These are phyloP conservation scores for Spodoptera exigua DNA, from an alignment of 2,888 invertebrate species.

Conservation along the genomic window DNA sequence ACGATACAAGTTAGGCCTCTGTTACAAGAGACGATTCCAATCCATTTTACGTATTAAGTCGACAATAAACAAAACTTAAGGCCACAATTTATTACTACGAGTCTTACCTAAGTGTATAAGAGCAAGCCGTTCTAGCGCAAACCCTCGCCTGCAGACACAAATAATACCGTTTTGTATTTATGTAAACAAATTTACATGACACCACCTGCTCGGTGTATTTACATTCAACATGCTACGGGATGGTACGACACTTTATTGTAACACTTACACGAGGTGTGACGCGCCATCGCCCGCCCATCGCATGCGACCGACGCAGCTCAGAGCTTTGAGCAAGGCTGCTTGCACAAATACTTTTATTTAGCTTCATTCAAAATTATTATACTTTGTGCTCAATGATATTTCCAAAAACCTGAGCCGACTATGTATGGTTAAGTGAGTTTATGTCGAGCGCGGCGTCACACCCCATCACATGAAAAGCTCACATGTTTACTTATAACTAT, in stretches of 20 bases:
- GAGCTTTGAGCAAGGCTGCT: constrained; percentile 7
- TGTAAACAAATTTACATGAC: constrained; percentile 67
- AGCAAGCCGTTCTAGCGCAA: constrained; percentile 74
- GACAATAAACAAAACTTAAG: constrained; percentile 79
- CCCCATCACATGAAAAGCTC: constrained; percentile 64
- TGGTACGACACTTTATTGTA: constrained; percentile 47
- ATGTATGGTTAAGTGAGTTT: neutral
- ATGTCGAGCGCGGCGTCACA: constrained; percentile 54
- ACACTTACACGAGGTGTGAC: constrained; percentile 54
- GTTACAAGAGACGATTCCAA: constrained; percentile 62
- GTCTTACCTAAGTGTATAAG: constrained; percentile 69
- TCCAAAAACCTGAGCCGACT: constrained; percentile 26
- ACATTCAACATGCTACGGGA: constrained; percentile 66
- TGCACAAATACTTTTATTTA: constrained; percentile 12
- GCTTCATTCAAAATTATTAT: constrained; percentile 1
- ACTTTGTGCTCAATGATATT: constrained; percentile 21
- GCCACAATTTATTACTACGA: constrained; percentile 86
- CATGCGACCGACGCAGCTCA: constrained; percentile 19
- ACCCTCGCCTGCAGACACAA: constrained; percentile 57
- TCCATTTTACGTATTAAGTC: constrained; percentile 71
- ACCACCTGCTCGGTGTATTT: constrained; percentile 71
- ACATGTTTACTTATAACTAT: constrained; percentile 81
- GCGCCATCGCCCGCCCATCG: constrained; percentile 36
- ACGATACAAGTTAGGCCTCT: constrained; percentile 72
- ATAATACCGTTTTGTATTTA: constrained; percentile 60